Evolutionary conservation across 2,113 vertebrate genomes (phyloP).

Genomic region (Turnix velox): DNA sequence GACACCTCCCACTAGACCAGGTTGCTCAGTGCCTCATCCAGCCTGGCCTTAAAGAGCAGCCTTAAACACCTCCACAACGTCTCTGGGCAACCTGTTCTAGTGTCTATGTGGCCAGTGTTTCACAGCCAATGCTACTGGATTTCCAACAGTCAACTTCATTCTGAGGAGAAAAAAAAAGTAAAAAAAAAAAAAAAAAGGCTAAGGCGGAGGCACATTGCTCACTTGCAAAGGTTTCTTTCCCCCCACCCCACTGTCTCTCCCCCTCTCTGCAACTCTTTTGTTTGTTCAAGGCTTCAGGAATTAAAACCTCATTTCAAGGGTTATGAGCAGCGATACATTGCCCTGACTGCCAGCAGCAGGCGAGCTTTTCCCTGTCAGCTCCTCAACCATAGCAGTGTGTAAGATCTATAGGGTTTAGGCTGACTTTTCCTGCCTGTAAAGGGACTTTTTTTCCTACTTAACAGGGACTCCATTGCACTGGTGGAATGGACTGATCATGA

Average conservation of each 20-base stretch:
- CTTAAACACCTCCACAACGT: too few relatives aligned
- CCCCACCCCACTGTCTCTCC: not conserved
- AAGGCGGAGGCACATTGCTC: not conserved
- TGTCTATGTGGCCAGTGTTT: not conserved
- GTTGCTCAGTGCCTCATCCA: too few relatives aligned
- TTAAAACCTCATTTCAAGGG: conserved; percentile 57
- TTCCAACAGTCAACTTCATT: not conserved
- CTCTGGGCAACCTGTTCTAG: too few relatives aligned
- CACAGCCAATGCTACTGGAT: not conserved
- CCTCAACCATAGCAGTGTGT: not conserved
- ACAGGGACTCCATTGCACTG: not conserved
- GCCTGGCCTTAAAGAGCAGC: too few relatives aligned
- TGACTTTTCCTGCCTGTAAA: not conserved
- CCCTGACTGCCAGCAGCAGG: conserved; percentile 33
- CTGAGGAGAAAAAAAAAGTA: not conserved
- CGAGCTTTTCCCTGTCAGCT: not conserved
- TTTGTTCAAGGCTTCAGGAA: conserved; percentile 49
- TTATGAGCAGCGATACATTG: not conserved
- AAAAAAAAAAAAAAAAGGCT: not conserved
- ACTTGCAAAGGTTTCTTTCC: conserved; percentile 42
- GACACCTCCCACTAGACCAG: too few relatives aligned
- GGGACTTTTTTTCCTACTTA: not conserved
- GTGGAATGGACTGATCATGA: not conserved
- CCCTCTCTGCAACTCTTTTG: conserved; percentile 21
- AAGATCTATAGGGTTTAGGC: not conserved